phyloP scores from a whole-genome alignment of 2,797 vertebrate genomes.

The Cynopterus sphinx region DNA sequence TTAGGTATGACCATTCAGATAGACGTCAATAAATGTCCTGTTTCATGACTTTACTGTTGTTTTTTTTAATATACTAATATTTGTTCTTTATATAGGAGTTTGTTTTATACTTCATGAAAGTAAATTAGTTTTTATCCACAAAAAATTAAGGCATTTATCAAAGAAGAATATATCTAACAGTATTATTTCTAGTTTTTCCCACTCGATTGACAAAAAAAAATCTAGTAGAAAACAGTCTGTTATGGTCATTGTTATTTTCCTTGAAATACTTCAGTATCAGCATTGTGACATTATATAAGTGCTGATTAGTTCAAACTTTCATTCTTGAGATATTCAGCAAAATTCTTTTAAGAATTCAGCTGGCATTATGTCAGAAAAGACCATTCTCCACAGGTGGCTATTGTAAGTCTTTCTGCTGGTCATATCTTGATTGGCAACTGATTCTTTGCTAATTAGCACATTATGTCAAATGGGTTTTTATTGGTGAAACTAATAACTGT shows the following conservation, averaged over 20 bases:
- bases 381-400: neutral
- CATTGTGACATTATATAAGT: neutral
- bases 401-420: neutral
- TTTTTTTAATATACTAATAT: neutral
- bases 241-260: neutral
- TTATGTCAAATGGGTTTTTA: neutral
- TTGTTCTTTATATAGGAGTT: neutral
- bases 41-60: neutral
- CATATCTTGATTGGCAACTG: neutral
- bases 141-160: conserved; percentile 6
- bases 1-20: neutral
- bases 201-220: neutral
- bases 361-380: neutral
- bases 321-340: neutral
- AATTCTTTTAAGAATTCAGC: neutral
- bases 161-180: neutral
- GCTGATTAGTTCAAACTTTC: neutral
- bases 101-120: neutral
- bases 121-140: neutral
- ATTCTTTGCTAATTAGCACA: neutral
- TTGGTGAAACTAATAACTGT: neutral
- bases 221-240: neutral
- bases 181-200: neutral
- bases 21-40: neutral
- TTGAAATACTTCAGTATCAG: neutral